Percentiles rank a stretch among this genome's conserved stretches.
Evolutionary conservation across 2,888 invertebrate genomes (phyloP).

Genomic region (Ennomos quercinarius): DNA sequence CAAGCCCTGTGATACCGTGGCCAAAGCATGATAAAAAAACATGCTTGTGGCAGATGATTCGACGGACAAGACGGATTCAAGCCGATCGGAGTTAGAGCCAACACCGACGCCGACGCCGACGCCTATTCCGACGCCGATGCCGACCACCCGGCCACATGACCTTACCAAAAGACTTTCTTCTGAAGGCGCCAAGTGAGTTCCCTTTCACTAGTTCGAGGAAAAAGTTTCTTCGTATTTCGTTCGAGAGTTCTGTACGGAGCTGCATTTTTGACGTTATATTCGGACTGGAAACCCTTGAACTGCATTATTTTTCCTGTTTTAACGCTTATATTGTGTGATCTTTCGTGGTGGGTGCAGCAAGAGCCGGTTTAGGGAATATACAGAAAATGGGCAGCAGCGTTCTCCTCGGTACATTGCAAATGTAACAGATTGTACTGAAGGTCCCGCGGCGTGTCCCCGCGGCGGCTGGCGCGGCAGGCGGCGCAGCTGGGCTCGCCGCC

Average conservation of each 20-base stretch:
- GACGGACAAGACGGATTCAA: slow-evolving; percentile 73
- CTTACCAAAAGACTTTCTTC: slow-evolving; percentile 59
- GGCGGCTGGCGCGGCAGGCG: slow-evolving; percentile 70
- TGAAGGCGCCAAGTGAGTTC: slow-evolving; percentile 55
- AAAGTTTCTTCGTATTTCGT: no score
- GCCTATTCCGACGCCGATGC: slow-evolving; percentile 39
- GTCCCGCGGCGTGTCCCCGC: slow-evolving; percentile 62
- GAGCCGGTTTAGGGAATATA: no score
- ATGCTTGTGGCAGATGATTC: slow-evolving; percentile 62
- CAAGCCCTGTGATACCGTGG: no score
- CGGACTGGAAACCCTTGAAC: no score
- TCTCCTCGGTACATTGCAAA: no score
- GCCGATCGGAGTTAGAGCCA: slow-evolving; percentile 64
- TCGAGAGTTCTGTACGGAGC: no score
- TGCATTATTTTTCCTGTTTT: no score
- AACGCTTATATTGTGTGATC: no score
- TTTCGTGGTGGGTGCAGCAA: no score
- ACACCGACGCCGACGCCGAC: slow-evolving; percentile 47
- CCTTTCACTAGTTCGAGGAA: no score
- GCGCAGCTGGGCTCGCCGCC: slow-evolving; percentile 75
- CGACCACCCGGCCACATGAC: slow-evolving; percentile 59
- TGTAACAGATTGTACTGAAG: slow-evolving; percentile 43
- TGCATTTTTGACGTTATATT: no score
- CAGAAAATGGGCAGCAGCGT: no score
- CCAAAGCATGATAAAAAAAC: background rate